A percentile compares a stretch with the other conserved stretches of the same genome.
These are phyloP conservation scores for Pogonomyrmex californicus DNA, from an alignment of 1,140 invertebrate genomes.

Conservation along the genomic window DNA sequence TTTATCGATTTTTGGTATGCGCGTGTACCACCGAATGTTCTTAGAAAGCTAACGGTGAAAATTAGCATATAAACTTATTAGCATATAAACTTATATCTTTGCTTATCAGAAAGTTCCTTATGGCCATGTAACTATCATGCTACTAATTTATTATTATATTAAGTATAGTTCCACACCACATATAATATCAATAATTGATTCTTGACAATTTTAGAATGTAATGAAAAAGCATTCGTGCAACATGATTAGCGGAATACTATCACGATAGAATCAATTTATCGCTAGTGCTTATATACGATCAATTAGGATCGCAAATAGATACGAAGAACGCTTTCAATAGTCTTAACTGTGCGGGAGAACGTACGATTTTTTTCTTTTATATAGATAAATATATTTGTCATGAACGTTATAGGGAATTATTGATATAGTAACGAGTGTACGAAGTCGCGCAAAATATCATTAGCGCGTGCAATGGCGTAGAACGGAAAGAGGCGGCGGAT, in stretches of 20 bases:
- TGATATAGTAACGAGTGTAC: slow-evolving; percentile 64
- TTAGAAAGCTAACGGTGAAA: neutral
- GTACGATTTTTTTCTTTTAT: neutral
- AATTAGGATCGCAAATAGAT: neutral
- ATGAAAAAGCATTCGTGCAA: neutral
- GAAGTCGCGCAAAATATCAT: slow-evolving; percentile 74
- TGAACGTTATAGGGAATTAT: slow-evolving; percentile 52
- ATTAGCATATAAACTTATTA: slow-evolving; percentile 5
- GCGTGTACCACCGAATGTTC: neutral
- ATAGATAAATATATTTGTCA: slow-evolving; percentile 20
- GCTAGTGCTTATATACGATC: neutral
- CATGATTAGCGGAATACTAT: neutral
- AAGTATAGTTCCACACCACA: neutral
- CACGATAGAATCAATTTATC: neutral
- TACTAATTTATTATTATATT: slow-evolving; percentile 28
- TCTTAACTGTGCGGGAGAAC: no score
- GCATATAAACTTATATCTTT: neutral
- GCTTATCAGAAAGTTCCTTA: slow-evolving; percentile 14
- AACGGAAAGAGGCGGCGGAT: slow-evolving; percentile 69
- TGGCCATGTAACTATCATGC: neutral
- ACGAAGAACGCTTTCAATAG: neutral
- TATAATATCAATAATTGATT: slow-evolving; percentile 19
- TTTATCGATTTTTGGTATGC: neutral
- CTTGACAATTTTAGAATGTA: neutral
- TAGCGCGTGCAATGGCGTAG: slow-evolving; percentile 75